Evolutionary conservation across 2,113 vertebrate species (phyloP), one percentile per base, ranked within the genome.

Genomic region (Onychostruthus taczanowskii): DNA sequence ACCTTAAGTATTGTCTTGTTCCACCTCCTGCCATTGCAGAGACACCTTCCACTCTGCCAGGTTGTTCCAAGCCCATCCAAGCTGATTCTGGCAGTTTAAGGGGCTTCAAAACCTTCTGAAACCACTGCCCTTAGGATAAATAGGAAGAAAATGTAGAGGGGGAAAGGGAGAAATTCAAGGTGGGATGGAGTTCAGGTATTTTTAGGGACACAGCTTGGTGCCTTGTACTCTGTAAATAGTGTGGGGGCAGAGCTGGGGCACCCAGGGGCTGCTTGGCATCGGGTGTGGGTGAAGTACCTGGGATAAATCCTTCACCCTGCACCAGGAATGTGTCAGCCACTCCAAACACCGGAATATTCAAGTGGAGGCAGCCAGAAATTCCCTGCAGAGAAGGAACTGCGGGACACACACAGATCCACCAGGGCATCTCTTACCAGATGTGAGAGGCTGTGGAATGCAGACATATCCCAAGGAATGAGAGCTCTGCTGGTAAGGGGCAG

Each of bases 261-360:
- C 16, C 12, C 33, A 6, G 50, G 30, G 30, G 9, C 35, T 77
- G 41, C 31, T 61, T 13, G 24, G 52, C 20, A 4, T 17, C 0
- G 0, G 5, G 9, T 24, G 26, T 15, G 28, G 33, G 4, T 52
- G 63, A 61, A 61, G 4, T 9, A 23, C 27, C 63, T 1, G 3
- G 16, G 55, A 7, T 22, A 44, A 62, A 68, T n/a, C 7, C 6
- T 41, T 56, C 43, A 7, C 35, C 77, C 62, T 12, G 75, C 82
- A 16, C 0, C 0, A 44, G 46, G 33, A 44, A 44, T 50, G 35
- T 62, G 76, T 39, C 90, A 84, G 68, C 37, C 46, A 2, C 43
- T 30, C 30, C 76, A 59, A 93, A 82, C 43, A 66, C 52, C 2
- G 2, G 53, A 59, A 88, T 79, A 66, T 81, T 88, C 41, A 49